Evolutionary conservation across 1,140 invertebrate species (phyloP), one percentile per base, ranked within the genome.

Genomic region (Drosophila pseudoobscura): DNA sequence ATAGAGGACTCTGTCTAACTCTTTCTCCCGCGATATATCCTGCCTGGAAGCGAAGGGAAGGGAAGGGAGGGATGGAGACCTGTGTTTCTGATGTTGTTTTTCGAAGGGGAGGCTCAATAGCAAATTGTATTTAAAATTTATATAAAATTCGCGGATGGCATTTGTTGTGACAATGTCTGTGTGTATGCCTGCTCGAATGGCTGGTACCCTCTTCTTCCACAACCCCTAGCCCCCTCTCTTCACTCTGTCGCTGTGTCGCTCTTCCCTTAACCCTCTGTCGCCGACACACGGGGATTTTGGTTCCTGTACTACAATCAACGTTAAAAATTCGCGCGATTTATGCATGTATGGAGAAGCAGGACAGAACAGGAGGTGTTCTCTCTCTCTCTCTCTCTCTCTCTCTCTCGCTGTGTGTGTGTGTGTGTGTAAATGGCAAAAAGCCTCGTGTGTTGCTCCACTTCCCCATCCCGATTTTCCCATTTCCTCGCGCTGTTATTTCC

Each of bases 121-220:
- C 80, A 87, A 85, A 85, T 87, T 85, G 80, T 85, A 85, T 85
- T 85, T 85, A 85, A 85, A 87, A 87, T 85, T 80, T 85, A 87
- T 85, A 87, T 85, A 85, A 85, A 85, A 87, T 87, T 80, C 78
- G 73, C 63, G 68, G 43, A 62, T 39, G 35, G 80, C 72, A 74
- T 85, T 84, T 85, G 76, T 76, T 85, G 80, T 82, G 68, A 85
- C 80, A 85, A 80, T 84, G 80, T 87, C 68, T 52, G 45, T 84
- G 80, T 84, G 60, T 84, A 73, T 80, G 77, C 51, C 56, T 57
- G 20, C 24, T 26, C 24, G 24, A 26, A 26, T 52, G 35, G 31
- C 31, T 62, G 39, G 41, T 46, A 45, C 43, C 3, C 8, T 15
- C 15, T 15, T 7, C 7, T 4, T 22, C n/a, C 53, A 17, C 1